These are phyloP conservation scores for Pandemis heparana DNA, from an alignment of 2,888 invertebrate genomes.

Conservation along the genomic window DNA sequence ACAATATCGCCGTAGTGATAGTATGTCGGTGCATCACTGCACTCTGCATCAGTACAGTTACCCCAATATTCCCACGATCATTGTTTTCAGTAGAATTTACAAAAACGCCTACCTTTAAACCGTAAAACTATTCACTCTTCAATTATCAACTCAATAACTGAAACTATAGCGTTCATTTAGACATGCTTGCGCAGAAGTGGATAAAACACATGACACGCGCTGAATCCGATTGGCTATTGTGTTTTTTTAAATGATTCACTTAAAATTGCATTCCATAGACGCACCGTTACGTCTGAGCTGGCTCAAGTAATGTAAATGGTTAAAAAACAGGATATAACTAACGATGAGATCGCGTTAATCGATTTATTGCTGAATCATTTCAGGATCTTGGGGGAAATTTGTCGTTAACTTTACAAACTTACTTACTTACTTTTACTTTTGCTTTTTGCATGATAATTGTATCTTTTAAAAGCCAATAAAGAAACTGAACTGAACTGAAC, in stretches of 20 bases:
- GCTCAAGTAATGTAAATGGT: neutral
- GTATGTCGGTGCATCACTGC: neutral
- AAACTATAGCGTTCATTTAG: neutral
- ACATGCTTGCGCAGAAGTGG: neutral
- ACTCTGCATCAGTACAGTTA: constrained; percentile 63
- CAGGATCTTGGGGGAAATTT: neutral
- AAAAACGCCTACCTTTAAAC: constrained; percentile 31
- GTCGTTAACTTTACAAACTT: too few species aligned
- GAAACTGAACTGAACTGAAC: too few species aligned
- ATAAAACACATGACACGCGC: constrained; percentile 33
- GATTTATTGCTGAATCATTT: neutral
- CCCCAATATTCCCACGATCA: constrained; percentile 75
- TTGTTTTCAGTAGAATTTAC: constrained; percentile 62
- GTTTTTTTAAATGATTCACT: neutral
- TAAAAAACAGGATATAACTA: neutral
- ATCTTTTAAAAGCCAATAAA: too few species aligned
- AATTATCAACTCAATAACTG: constrained; percentile 4
- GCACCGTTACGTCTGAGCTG: constrained; percentile 6
- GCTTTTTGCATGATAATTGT: too few species aligned
- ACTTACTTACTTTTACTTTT: too few species aligned
- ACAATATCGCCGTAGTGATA: neutral
- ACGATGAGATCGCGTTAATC: neutral
- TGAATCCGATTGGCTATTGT: constrained; percentile 7
- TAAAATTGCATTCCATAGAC: neutral
- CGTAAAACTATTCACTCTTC: neutral